phyloP scores from a whole-genome alignment of 2,888 invertebrate genomes.

The Caenorhabditis angaria region DNA sequence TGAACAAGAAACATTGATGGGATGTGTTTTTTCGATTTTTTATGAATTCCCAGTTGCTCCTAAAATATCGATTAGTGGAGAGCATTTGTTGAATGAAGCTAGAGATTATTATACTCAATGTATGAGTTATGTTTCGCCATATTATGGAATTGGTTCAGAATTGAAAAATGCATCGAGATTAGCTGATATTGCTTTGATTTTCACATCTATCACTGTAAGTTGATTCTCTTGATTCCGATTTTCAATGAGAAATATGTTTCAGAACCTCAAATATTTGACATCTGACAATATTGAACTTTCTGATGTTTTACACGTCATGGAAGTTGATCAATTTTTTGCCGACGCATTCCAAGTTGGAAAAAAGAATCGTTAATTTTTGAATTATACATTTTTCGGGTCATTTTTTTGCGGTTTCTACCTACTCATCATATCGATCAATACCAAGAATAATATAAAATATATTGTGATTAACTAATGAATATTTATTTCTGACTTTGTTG shows the following conservation, averaged over 20 bases:
- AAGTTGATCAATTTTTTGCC: constrained; percentile 34
- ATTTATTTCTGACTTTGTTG: too few species aligned
- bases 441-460: too few species aligned
- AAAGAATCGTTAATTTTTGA: too few species aligned
- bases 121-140: constrained; percentile 32
- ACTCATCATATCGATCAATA: too few species aligned
- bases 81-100: constrained; percentile 18
- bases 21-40: constrained; percentile 37
- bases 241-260: too few species aligned
- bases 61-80: constrained; percentile 26
- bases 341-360: constrained; percentile 30
- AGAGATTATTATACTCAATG: constrained; percentile 35
- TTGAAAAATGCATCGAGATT: constrained; percentile 23
- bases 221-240: too few species aligned
- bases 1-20: constrained; percentile 31
- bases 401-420: too few species aligned
- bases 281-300: constrained; percentile 51
- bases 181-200: constrained; percentile 31
- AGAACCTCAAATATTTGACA: constrained; percentile 48
- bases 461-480: too few species aligned
- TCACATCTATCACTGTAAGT: constrained; percentile 28
- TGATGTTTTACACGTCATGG: constrained; percentile 44
- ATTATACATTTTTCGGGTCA: too few species aligned
- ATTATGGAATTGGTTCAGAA: constrained; percentile 13
- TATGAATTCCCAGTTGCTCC: constrained; percentile 36